Percentiles rank a stretch among this genome's conserved stretches.
Evolutionary conservation across 2,888 invertebrate genomes (phyloP).

Genomic region (Tromatobia lineatoria): DNA sequence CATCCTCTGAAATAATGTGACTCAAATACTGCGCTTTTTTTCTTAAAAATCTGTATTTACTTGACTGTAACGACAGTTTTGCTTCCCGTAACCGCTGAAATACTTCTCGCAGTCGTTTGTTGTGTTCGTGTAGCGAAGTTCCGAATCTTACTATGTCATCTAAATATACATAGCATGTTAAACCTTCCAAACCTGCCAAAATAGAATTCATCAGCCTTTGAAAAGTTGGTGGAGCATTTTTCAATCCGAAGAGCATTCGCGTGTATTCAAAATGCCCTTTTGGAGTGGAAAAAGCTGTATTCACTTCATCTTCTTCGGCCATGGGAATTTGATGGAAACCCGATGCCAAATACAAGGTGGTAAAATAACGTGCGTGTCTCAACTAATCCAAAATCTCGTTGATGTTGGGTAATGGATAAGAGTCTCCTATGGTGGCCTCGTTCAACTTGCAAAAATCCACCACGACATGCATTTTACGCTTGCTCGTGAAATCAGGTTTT

Average conservation of each 20-base stretch:
- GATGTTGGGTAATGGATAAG: too few relatives aligned
- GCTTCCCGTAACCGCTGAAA: not conserved
- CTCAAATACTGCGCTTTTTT: constrained; percentile 25
- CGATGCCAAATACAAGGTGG: too few relatives aligned
- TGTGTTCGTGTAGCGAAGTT: constrained; percentile 32
- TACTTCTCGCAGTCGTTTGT: too few relatives aligned
- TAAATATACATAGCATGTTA: constrained; percentile 61
- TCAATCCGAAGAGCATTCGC: constrained; percentile 60
- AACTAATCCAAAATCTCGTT: too few relatives aligned
- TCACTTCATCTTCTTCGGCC: too few relatives aligned
- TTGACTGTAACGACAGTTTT: not conserved
- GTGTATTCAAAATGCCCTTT: not conserved
- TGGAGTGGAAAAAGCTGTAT: too few relatives aligned
- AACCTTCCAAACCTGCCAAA: constrained; percentile 57
- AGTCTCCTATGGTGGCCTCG: too few relatives aligned
- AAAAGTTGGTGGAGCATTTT: constrained; percentile 57
- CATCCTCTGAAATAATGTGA: constrained; percentile 23
- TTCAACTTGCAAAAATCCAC: too few relatives aligned
- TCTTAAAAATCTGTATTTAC: constrained; percentile 2
- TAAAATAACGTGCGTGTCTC: too few relatives aligned
- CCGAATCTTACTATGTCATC: constrained; percentile 69
- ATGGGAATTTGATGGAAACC: too few relatives aligned
- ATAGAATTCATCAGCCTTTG: constrained; percentile 62
- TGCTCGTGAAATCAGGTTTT: too few relatives aligned
- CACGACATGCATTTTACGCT: too few relatives aligned